These are phyloP conservation scores for Epistrophe eligans DNA, from an alignment of 2,888 invertebrate species.

Conservation along the genomic window DNA sequence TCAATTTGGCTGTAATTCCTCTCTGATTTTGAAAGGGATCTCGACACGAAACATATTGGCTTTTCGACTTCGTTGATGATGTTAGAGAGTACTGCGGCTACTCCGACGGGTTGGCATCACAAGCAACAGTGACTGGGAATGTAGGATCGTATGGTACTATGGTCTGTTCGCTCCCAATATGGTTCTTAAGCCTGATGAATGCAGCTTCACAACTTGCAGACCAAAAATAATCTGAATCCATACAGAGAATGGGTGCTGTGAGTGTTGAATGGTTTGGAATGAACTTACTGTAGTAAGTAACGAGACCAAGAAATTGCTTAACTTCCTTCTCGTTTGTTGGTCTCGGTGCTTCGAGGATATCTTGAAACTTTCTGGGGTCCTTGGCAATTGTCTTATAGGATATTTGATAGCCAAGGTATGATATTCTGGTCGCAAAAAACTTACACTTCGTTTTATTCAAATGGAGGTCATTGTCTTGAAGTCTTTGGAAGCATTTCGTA, in stretches of 20 bases:
- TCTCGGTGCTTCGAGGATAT: background rate
- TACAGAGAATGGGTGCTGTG: no score
- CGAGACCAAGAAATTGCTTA: no score
- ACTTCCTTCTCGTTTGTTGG: background rate
- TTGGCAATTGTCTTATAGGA: background rate
- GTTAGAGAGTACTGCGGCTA: slow-evolving; percentile 14
- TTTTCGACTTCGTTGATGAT: background rate
- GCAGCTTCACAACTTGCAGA: no score
- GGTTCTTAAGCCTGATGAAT: no score
- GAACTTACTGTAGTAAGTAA: no score
- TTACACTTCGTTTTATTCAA: background rate
- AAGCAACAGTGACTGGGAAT: no score
- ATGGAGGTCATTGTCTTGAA: no score
- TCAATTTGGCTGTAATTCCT: slow-evolving; percentile 46
- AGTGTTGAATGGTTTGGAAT: no score
- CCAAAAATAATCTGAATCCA: no score
- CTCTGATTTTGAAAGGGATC: background rate
- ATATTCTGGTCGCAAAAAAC: background rate
- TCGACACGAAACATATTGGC: slow-evolving; percentile 23
- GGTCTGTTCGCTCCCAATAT: no score
- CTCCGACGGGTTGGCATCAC: background rate
- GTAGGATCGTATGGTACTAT: no score
- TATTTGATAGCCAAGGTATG: background rate
- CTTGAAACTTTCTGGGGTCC: background rate
- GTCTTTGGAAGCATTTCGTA: no score